These are phyloP conservation scores for Pseudanteris insignis DNA, from an alignment of 2,888 invertebrate species.

Conservation along the genomic window DNA sequence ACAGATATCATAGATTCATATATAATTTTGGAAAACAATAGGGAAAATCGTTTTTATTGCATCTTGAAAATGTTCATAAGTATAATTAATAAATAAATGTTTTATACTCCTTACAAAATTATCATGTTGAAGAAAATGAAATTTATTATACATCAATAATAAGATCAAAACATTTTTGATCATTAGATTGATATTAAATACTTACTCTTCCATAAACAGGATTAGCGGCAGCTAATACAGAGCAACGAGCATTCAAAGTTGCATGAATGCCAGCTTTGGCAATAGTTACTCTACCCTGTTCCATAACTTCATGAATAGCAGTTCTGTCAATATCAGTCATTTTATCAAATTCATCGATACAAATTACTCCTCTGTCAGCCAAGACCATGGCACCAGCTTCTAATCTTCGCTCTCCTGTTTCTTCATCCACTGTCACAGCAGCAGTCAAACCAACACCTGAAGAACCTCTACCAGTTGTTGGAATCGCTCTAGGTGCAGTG, in stretches of 20 bases:
- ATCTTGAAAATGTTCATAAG: no score
- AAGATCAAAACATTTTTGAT: no score
- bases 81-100: no score
- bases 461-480: slow-evolving; percentile 97
- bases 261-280: slow-evolving; percentile 99
- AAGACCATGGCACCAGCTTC: slow-evolving; percentile 99
- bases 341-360: slow-evolving; percentile 98
- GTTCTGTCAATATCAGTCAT: slow-evolving; percentile 99
- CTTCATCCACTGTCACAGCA: slow-evolving; percentile 95
- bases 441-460: slow-evolving; percentile 99
- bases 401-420: slow-evolving; percentile 86
- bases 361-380: slow-evolving; percentile 97
- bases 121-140: no score
- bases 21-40: no score
- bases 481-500: slow-evolving; percentile 94
- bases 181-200: no score
- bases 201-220: slow-evolving; percentile 94
- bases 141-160: no score
- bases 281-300: slow-evolving; percentile 96
- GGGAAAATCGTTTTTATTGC: no score
- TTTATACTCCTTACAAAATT: no score
- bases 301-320: slow-evolving; percentile 99
- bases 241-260: slow-evolving; percentile 95
- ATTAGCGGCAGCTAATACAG: slow-evolving; percentile 99
- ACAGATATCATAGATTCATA: no score